Conservation (phyloP, 2,888 invertebrate genomes). For the Epirrhoe alternata region DNA sequence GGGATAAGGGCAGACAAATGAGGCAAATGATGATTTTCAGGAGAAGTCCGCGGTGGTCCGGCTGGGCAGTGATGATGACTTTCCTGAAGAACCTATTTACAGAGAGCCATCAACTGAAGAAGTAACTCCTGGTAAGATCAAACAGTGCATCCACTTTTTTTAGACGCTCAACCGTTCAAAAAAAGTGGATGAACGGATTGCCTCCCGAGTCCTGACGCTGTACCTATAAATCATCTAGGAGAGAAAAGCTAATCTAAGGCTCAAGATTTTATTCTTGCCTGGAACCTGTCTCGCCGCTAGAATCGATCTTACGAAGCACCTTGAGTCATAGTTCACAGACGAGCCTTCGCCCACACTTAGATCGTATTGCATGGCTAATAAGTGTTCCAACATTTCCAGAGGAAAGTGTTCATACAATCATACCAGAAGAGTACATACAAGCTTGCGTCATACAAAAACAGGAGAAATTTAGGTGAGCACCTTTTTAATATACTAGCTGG, state of each 20-base stretch:
- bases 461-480: conserved; percentile 56
- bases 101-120: conserved; percentile 7
- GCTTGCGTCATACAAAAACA: conserved; percentile 50
- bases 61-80: conserved; percentile 14
- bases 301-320: too few relatives aligned
- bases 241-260: too few relatives aligned
- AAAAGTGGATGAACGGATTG: too few relatives aligned
- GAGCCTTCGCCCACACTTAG: too few relatives aligned
- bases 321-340: too few relatives aligned
- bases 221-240: too few relatives aligned
- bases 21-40: conserved; percentile 9
- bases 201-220: too few relatives aligned
- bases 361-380: not conserved
- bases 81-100: not conserved
- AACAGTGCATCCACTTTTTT: not conserved
- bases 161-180: too few relatives aligned
- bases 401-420: conserved; percentile 46
- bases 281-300: too few relatives aligned
- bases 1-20: too few relatives aligned
- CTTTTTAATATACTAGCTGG: too few relatives aligned
- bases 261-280: too few relatives aligned
- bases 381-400: conserved; percentile 40
- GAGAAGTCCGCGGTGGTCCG: not conserved
- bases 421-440: conserved; percentile 49
- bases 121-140: conserved; percentile 2